These are phyloP conservation scores for Marasmarcha lunaedactyla DNA, from an alignment of 2,888 invertebrate genomes.

Conservation along the genomic window DNA sequence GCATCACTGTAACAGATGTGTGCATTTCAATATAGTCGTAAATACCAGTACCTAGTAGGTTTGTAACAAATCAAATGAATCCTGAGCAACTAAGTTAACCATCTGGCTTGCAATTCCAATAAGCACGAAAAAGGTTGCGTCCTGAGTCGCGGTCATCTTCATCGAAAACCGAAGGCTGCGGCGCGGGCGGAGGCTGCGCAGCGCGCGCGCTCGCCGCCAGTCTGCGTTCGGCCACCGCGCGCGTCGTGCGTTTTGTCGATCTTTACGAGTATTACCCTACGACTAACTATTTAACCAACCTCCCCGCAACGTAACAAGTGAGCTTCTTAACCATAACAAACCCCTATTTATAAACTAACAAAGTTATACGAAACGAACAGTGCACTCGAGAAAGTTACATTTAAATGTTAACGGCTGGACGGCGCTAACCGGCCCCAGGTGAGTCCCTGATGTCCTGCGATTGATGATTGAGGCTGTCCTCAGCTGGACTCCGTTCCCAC, in stretches of 20 bases:
- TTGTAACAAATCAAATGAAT: too few relatives aligned
- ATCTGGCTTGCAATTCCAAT: too few relatives aligned
- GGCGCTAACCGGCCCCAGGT: conserved; percentile 34
- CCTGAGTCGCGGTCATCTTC: too few relatives aligned
- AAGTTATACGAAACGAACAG: conserved; percentile 22
- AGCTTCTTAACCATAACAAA: conserved; percentile 32
- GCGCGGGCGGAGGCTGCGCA: conserved; percentile 1
- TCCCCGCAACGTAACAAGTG: conserved; percentile 40
- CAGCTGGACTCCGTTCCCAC: conserved; percentile 14
- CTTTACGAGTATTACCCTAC: conserved; percentile 44
- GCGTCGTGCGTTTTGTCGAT: conserved; percentile 35
- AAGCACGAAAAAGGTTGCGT: too few relatives aligned
- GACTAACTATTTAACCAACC: conserved; percentile 30
- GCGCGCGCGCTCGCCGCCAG: conserved; percentile 9
- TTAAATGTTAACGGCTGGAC: conserved; percentile 32
- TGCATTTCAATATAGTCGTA: too few relatives aligned
- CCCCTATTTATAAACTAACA: background rate
- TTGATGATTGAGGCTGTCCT: conserved; percentile 3
- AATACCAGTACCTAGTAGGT: too few relatives aligned
- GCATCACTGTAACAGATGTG: too few relatives aligned
- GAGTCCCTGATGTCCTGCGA: conserved; percentile 24
- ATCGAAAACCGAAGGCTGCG: too few relatives aligned
- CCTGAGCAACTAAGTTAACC: too few relatives aligned
- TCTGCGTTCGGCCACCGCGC: conserved; percentile 49
- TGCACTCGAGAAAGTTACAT: conserved; percentile 28